phyloP scores from a whole-genome alignment of 2,797 vertebrate genomes.

The Chiroxiphia lanceolata region DNA sequence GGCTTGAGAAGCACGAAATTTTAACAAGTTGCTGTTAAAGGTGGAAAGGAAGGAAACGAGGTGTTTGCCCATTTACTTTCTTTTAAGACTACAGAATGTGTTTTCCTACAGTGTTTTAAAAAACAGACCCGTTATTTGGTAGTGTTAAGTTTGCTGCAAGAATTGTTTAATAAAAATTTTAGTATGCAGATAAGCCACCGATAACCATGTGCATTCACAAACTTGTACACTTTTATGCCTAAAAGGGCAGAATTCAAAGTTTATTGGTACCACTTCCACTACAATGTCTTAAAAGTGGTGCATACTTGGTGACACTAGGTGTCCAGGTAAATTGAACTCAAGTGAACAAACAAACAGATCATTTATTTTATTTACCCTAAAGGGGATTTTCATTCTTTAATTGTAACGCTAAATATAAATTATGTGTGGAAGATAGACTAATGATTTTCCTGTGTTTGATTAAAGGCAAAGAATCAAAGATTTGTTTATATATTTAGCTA shows the following conservation, averaged over 20 bases:
- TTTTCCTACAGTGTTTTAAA: not conserved
- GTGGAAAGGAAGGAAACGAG: not conserved
- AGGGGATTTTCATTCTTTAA: constrained; percentile 28
- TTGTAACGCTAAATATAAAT: constrained; percentile 15
- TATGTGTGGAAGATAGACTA: not conserved
- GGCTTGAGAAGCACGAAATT: not conserved
- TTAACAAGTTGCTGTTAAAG: not conserved
- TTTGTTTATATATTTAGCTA: constrained; percentile 47
- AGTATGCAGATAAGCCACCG: not conserved
- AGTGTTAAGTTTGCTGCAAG: not conserved
- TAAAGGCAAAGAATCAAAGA: constrained; percentile 39
- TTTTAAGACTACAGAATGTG: not conserved
- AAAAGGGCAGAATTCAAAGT: not conserved
- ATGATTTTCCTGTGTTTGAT: constrained; percentile 54
- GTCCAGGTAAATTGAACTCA: not conserved
- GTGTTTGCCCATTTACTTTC: not conserved
- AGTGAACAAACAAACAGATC: not conserved
- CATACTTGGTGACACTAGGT: not conserved
- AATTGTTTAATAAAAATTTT: constrained; percentile 28
- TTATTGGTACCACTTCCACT: not conserved
- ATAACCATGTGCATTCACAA: not conserved
- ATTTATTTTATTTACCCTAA: constrained; percentile 41
- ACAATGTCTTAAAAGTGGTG: not conserved
- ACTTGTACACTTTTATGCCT: not conserved
- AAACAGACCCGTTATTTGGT: not conserved